A percentile compares a stretch with the other conserved stretches of the same genome.
These are phyloP conservation scores for Nothoprocta perdicaria DNA, from an alignment of 2,113 vertebrate species.

Conservation along the genomic window DNA sequence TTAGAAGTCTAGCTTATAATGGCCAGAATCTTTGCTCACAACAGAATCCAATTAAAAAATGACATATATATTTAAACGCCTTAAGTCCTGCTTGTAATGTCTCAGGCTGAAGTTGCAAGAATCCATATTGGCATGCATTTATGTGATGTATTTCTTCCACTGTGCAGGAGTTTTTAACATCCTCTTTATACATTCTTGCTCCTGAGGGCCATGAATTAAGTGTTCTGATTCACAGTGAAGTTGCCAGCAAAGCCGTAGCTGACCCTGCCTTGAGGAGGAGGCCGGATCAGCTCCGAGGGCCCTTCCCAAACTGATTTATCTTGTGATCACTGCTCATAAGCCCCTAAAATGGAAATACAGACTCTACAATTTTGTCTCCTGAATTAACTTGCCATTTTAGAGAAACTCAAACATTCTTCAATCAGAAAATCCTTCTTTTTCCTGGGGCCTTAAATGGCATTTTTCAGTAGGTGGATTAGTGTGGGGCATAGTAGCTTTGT, in stretches of 20 bases:
- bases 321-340: neutral
- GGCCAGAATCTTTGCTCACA: neutral
- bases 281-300: neutral
- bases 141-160: neutral
- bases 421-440: fast-evolving
- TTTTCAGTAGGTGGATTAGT: neutral
- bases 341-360: neutral
- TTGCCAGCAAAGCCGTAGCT: neutral
- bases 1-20: neutral
- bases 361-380: neutral
- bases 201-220: neutral
- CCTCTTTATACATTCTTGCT: neutral
- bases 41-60: neutral
- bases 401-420: neutral
- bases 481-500: neutral
- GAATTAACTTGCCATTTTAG: neutral
- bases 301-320: fast-evolving
- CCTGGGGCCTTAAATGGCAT: neutral
- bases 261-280: fast-evolving
- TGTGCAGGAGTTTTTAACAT: neutral
- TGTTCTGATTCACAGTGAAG: neutral
- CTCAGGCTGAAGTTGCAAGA: neutral
- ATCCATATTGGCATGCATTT: neutral
- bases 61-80: neutral
- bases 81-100: neutral